Evolutionary conservation across 2,797 vertebrate species (phyloP).

Genomic region (Paguma larvata): DNA sequence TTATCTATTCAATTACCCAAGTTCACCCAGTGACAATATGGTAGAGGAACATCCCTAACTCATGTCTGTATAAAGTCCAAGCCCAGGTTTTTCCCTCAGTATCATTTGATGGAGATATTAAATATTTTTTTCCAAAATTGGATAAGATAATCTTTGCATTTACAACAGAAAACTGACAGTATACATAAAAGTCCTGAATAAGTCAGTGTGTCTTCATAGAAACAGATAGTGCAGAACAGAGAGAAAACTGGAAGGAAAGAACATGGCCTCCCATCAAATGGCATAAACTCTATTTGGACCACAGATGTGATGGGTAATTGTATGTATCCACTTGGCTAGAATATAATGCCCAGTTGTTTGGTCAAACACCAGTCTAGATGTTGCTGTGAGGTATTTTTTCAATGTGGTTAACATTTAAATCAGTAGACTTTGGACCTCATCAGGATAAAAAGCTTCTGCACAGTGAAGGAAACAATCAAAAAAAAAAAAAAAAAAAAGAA

Average conservation of each 20-base stretch:
- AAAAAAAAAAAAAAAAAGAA: no score
- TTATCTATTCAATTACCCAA: neutral
- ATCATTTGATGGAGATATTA: neutral
- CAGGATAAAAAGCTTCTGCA: no score
- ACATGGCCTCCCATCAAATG: neutral
- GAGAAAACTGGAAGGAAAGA: neutral
- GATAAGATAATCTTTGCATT: neutral
- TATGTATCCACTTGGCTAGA: neutral
- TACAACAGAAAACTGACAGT: neutral
- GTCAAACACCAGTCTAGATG: neutral
- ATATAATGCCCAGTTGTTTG: neutral
- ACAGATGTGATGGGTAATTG: neutral
- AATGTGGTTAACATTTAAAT: neutral
- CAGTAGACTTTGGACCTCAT: neutral
- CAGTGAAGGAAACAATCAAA: no score
- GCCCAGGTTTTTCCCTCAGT: neutral
- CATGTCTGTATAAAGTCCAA: neutral
- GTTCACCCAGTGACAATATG: neutral
- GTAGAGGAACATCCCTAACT: neutral
- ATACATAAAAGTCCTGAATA: neutral
- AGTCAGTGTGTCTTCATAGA: neutral
- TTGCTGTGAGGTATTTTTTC: neutral
- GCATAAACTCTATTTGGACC: neutral
- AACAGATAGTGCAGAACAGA: neutral
- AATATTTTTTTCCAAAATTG: neutral